Base-by-base conservation (phyloP, 2,113 vertebrate genomes). In the Neolamprologus falcicula region DNA sequence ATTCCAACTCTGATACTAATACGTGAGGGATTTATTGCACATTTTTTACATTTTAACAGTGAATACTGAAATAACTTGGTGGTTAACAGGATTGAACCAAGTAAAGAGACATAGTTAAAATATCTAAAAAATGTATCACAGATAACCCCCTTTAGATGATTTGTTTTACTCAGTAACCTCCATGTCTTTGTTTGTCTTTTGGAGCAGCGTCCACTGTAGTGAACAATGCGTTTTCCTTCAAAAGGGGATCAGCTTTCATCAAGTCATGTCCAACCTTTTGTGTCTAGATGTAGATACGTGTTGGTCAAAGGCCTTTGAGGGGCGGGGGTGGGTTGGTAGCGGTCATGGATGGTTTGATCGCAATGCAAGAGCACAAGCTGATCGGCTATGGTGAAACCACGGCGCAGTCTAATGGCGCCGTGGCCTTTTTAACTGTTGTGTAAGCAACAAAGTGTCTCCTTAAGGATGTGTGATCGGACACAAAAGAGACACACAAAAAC, bases 281-380 rank as follows among this genome's bases (percentile, higher is more conserved):
- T 92, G 63, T 88, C 45, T 82, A 81, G 89, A 89, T 95, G 92
- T 92, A 83, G 85, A 92, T 93, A 92, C 80, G 83, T 90, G 91
- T 71, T 76, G 88, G 87, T 93, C 82, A 92, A 93, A 92, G 85
- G 53, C 90, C 81, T 82, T 80, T 21, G 78, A 12, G 59, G 28
- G 24, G 86, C 45, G 82, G 88, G 68, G 83, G 26, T 6, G 45
- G 45, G 26, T 78, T 4, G 45, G 73, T 33, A 83, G 71, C 83
- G 52, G 93, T 95, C 95, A 95, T 90, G 94, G 94, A 88, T 94
- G 94, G 79, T 83, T 94, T 87, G 92, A 68, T 86, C 7, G 61
- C 87, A 92, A 94, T 87, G 80, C 88, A 88, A 33, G 86, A 91
- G 45, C 89, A 88, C 92, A 91, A 87, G 83, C 87, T 37, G 82